phyloP scores from a whole-genome alignment of 2,888 invertebrate genomes.

The Amorpha juglandis region DNA sequence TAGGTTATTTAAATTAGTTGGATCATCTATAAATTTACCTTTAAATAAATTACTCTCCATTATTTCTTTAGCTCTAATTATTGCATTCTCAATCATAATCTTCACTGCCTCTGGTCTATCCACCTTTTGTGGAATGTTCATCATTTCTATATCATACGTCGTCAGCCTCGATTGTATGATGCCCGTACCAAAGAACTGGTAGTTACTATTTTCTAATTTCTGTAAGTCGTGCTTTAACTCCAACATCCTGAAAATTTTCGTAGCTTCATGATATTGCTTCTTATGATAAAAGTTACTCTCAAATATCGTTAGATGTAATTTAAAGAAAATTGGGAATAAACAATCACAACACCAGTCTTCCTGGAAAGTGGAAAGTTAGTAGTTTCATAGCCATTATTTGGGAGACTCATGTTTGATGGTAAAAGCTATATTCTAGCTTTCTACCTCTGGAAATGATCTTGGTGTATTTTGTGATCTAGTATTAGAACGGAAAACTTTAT shows the following conservation, averaged over 20 bases:
- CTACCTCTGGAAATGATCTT: too few relatives aligned
- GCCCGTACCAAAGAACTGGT: conserved; percentile 55
- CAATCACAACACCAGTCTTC: not conserved
- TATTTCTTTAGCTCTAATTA: conserved; percentile 45
- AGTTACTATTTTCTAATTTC: conserved; percentile 55
- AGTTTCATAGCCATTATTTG: too few relatives aligned
- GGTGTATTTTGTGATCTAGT: too few relatives aligned
- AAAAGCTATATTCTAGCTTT: too few relatives aligned
- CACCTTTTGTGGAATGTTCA: conserved; percentile 42
- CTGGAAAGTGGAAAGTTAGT: not conserved
- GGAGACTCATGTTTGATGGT: too few relatives aligned
- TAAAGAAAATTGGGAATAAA: not conserved
- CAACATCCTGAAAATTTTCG: conserved; percentile 52
- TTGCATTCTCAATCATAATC: conserved; percentile 43
- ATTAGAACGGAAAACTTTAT: too few relatives aligned
- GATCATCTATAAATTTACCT: not conserved
- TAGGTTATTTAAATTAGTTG: not conserved
- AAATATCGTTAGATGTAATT: not conserved
- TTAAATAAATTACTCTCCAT: conserved; percentile 2
- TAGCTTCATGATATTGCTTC: not conserved
- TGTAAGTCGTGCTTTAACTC: conserved; percentile 61
- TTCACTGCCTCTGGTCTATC: conserved; percentile 48
- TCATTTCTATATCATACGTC: conserved; percentile 51
- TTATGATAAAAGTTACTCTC: too few relatives aligned
- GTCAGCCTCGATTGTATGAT: conserved; percentile 54